These are phyloP conservation scores for Phocoena sinus DNA, from an alignment of 2,113 vertebrate species.

Conservation along the genomic window DNA sequence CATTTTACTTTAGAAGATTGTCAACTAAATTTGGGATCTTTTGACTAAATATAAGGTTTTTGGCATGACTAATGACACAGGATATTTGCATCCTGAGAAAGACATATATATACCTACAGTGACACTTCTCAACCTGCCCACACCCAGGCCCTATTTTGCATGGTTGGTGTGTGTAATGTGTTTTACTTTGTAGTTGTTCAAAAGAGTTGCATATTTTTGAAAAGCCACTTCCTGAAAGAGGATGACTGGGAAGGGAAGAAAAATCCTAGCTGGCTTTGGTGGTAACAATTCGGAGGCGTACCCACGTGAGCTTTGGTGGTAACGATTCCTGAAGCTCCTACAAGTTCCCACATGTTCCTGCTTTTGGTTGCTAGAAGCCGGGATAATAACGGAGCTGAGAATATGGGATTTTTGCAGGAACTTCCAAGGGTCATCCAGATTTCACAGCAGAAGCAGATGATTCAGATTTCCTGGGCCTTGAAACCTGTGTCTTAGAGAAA, in stretches of 20 bases:
- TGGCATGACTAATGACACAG: constrained; percentile 43
- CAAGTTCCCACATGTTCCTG: not conserved
- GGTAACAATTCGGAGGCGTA: not conserved
- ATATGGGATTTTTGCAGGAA: not conserved
- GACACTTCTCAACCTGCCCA: constrained; percentile 33
- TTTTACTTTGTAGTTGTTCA: constrained; percentile 44
- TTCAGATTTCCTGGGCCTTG: not conserved
- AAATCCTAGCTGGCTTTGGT: constrained; percentile 21
- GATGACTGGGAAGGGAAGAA: constrained; percentile 28
- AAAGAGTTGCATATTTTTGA: constrained; percentile 37
- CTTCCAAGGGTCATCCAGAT: not conserved
- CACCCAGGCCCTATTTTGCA: constrained; percentile 12
- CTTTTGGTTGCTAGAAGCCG: not conserved
- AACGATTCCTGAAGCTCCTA: not conserved
- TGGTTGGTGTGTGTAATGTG: not conserved
- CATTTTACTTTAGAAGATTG: constrained; percentile 48
- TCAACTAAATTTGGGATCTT: constrained; percentile 58
- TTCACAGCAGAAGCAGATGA: not conserved
- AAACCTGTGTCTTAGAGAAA: not conserved
- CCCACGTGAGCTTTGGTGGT: not conserved
- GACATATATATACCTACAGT: not conserved
- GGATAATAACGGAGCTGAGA: not conserved
- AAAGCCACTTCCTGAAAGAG: constrained; percentile 49
- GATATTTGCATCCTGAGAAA: constrained; percentile 50
- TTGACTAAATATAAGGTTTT: constrained; percentile 49